A percentile compares a stretch with the other conserved stretches of the same genome.
Conservation (phyloP, 2,888 invertebrate species). For the Flexamia atlantica region DNA sequence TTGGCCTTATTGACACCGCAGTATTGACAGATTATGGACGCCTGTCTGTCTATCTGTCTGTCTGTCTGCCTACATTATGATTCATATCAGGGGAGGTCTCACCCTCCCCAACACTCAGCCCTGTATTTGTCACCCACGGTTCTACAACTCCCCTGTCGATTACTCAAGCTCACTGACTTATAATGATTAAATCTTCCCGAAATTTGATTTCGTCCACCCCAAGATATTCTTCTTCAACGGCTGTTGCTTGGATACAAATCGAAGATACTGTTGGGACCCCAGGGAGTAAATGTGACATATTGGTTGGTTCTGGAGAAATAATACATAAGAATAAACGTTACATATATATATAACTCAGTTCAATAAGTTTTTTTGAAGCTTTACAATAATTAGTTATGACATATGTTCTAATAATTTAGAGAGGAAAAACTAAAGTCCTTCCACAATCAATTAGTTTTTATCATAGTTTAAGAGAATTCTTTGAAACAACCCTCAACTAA, state of each 20-base stretch:
- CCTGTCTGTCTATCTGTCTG: not conserved
- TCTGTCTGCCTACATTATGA: slow-evolving; percentile 33
- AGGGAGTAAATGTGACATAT: too few relatives aligned
- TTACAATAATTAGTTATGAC: too few relatives aligned
- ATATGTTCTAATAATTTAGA: too few relatives aligned
- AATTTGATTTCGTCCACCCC: slow-evolving; percentile 18
- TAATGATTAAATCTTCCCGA: slow-evolving; percentile 26
- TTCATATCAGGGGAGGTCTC: slow-evolving; percentile 27
- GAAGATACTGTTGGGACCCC: too few relatives aligned
- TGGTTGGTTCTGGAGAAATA: too few relatives aligned
- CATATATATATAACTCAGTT: too few relatives aligned
- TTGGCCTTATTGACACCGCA: not conserved
- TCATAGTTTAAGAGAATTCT: too few relatives aligned
- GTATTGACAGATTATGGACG: slow-evolving; percentile 27
- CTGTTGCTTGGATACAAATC: slow-evolving; percentile 6
- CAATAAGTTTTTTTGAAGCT: too few relatives aligned
- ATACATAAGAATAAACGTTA: too few relatives aligned
- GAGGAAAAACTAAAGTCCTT: too few relatives aligned
- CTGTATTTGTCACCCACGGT: slow-evolving; percentile 9
- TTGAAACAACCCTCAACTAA: too few relatives aligned
- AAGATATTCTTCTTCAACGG: slow-evolving; percentile 18
- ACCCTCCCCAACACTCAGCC: not conserved
- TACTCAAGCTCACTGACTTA: slow-evolving; percentile 41
- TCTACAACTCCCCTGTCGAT: not conserved
- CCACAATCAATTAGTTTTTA: too few relatives aligned